Percentiles rank a stretch among this genome's conserved stretches.
These are phyloP conservation scores for Palythoa heliodiscus DNA, from an alignment of 92 coral and sea anemone species.

Conservation along the genomic window DNA sequence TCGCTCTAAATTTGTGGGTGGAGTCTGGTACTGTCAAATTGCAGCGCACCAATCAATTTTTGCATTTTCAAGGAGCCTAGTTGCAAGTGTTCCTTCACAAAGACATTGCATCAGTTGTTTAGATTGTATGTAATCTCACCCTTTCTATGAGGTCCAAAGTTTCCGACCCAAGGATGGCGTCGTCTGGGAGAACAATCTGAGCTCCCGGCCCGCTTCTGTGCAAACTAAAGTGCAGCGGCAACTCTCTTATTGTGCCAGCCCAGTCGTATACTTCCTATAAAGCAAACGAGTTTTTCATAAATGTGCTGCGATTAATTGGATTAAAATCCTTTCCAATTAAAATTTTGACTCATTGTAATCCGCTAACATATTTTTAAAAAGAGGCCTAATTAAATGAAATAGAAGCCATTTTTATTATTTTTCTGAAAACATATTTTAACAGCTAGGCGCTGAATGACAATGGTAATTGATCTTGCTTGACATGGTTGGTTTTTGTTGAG, in stretches of 20 bases:
- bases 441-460: not conserved
- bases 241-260: constrained; percentile 28
- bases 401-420: not conserved
- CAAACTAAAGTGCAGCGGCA: constrained; percentile 31
- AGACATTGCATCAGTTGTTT: not conserved
- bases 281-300: constrained; percentile 1
- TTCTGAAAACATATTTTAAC: not conserved
- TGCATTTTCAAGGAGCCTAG: too few species aligned
- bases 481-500: too few species aligned
- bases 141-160: constrained; percentile 36
- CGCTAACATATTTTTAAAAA: not conserved
- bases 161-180: constrained; percentile 23
- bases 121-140: not conserved
- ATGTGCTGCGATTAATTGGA: not conserved
- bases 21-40: not conserved
- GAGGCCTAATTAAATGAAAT: not conserved
- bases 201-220: constrained; percentile 10
- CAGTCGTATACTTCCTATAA: constrained; percentile 45
- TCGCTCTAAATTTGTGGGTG: not conserved
- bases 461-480: not conserved
- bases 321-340: not conserved
- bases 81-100: too few species aligned
- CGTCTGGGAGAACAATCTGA: constrained; percentile 5
- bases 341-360: not conserved
- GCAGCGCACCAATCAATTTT: not conserved